Evolutionary conservation across 1,140 invertebrate species (phyloP), one percentile per base, ranked within the genome.

Genomic region (Drosophila burlai): DNA sequence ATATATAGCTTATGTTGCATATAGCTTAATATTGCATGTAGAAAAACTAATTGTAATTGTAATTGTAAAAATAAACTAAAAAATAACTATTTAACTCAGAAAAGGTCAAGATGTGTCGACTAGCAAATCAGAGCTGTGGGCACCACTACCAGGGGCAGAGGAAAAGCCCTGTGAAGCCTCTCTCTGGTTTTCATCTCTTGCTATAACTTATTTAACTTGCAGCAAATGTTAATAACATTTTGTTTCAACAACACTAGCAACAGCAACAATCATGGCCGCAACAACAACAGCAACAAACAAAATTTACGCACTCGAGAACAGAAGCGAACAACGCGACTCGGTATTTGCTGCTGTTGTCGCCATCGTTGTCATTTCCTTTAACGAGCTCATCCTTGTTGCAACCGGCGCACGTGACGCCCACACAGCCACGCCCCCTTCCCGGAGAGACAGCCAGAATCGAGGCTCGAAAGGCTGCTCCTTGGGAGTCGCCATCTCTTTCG

Each of bases 351-450:
- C 43, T 65, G 63, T 62, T 82, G 75, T 83, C 68, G 68, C 54
- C 71, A 65, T 69, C 71, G 68, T 67, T 66, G 76, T 80, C 68
- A 73, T 83, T 89, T 89, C 74, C 84, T 89, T 90, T 89, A 89
- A 89, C 84, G 84, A 89, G 84, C 84, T 89, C 84, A 81, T 89
- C 84, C 85, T 89, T 89, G 84, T 81, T 84, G 81, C 81, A 84
- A 81, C 66, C 65, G 50, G 74, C 81, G 82, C 67, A 85, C 81
- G 78, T 77, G 80, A 58, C 78, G n/a, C 45, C 47, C 47, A 42
- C 49, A 16, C 52, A 36, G 61, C 36, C 45, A 58, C 49, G 46
- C 76, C 40, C n/a, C n/a, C 57, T 36, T 46, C 15, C 34, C 34
- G 18, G 42, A 34, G 29, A 50, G 61, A 18, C 67, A 61, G 10